Base-by-base conservation (phyloP, 2,797 vertebrate genomes). In the Hippoglossus hippoglossus region DNA sequence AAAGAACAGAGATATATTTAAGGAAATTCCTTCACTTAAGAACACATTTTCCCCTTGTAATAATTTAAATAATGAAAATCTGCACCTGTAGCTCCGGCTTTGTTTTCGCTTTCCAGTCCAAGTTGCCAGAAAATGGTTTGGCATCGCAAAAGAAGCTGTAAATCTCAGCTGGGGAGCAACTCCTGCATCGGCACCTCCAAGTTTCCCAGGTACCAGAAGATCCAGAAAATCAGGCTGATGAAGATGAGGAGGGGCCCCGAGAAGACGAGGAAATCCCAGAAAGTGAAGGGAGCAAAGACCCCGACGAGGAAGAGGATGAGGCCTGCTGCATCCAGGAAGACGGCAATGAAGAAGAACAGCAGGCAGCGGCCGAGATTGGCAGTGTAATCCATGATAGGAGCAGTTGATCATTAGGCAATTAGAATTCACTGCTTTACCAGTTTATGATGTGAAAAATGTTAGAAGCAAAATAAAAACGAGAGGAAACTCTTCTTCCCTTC, bases 261-360 rank as follows among this genome's bases (percentile, higher is more conserved):
- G 66, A 95, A 94, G 62, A 97, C 49, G 0, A 96, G 91, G 86
- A 96, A 96, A 75, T 96, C 96, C 94, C 95, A 96, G 75, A 75
- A 95, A 21, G 73, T 81, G 18, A 96, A 16, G 0, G 87, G 67
- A 51, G 91, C 80, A 0, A 92, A 91, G 77, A 96, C 18, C 3
- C 95, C 96, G 19, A 95, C 0, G 0, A 97, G 31, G 68, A 97
- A 90, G 63, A 95, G 22, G 69, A 94, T 34, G 28, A 96, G 66
- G 50, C 95, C 96, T 0, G 51, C 5, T 0, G 44, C 25, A 1
- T 96, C 96, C 0, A 94, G 77, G 24, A 96, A 0, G 47, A 96
- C 0, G 0, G 89, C 96, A 2, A 94, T 0, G 2, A 91, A 15
- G 6, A 95, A 85, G 5, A 96, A 18, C 19, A 47, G 0, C 0